Percentiles rank a stretch among this genome's conserved stretches.
Evolutionary conservation across 2,113 vertebrate species (phyloP).

Genomic region (Oreocharis arfaki): DNA sequence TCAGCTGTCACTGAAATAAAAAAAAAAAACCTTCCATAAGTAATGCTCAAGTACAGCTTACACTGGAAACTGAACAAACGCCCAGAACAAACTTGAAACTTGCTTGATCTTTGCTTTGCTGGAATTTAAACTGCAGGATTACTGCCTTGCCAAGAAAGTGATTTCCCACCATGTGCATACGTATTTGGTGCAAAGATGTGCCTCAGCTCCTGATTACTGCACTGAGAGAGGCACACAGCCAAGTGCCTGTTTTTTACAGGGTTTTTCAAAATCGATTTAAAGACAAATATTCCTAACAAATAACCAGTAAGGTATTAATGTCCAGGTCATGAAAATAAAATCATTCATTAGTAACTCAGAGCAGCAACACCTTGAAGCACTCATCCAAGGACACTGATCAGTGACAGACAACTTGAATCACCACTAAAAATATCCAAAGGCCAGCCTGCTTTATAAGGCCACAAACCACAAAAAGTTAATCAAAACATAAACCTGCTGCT

Average conservation of each 20-base stretch:
- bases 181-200: neutral
- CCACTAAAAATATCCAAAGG: neutral
- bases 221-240: neutral
- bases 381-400: neutral
- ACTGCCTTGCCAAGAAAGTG: neutral
- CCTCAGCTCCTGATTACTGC: neutral
- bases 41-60: neutral
- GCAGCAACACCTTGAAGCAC: neutral
- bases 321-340: neutral
- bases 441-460: neutral
- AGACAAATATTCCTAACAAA: neutral
- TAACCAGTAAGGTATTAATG: neutral
- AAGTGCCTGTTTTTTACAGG: neutral
- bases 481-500: neutral
- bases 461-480: neutral
- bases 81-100: neutral
- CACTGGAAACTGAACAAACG: neutral
- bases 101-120: neutral
- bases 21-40: neutral
- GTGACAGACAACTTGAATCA: neutral
- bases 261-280: neutral
- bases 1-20: constrained; percentile 85
- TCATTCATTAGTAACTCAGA: neutral
- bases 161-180: neutral
- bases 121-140: neutral